These are phyloP conservation scores for Chaetops frenatus DNA, from an alignment of 2,113 vertebrate genomes.

Conservation along the genomic window DNA sequence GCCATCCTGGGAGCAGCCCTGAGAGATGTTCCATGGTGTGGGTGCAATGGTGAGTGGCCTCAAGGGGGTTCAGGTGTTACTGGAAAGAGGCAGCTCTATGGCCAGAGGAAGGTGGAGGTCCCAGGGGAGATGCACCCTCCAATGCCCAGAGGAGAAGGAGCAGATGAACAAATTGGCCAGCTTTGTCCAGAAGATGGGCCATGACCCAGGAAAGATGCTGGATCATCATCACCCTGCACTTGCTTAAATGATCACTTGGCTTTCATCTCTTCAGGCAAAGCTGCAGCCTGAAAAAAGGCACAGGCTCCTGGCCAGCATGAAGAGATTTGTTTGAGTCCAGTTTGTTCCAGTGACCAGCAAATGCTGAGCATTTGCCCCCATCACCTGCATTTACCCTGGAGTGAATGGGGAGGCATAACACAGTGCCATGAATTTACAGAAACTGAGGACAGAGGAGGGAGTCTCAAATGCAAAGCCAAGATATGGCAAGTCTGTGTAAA, in stretches of 20 bases:
- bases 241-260: background rate
- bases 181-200: background rate
- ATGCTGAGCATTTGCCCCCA: background rate
- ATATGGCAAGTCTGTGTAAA: background rate
- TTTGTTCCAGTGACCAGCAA: background rate
- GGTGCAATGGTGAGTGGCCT: fast-evolving
- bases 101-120: background rate
- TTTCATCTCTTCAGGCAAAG: background rate
- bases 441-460: background rate
- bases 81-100: fast-evolving
- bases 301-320: background rate
- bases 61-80: background rate
- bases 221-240: background rate
- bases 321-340: background rate
- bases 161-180: background rate
- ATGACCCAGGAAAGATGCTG: background rate
- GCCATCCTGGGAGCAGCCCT: background rate
- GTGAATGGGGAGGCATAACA: background rate
- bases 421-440: background rate
- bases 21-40: background rate
- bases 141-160: background rate
- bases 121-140: background rate
- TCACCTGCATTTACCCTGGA: background rate
- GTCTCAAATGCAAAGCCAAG: background rate
- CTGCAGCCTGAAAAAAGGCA: background rate